Conservation (phyloP, 2,888 invertebrate species). For the Cheilosia grossa region DNA sequence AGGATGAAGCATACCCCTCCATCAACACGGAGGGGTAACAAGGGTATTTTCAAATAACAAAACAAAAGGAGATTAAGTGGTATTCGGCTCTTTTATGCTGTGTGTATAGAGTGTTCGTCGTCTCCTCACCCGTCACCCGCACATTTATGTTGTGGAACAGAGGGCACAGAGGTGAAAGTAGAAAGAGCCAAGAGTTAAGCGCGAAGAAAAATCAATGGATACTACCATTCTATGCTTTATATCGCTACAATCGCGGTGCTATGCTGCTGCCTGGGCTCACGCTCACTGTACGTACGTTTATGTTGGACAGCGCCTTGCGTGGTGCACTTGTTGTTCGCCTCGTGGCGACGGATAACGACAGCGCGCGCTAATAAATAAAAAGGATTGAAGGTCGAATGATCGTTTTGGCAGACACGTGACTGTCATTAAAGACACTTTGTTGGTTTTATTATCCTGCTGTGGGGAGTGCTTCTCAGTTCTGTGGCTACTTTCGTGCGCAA, state of each 20-base stretch:
- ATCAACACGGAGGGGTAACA: constrained; percentile 31
- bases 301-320: constrained; percentile 29
- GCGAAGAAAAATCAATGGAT: constrained; percentile 67
- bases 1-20: constrained; percentile 60
- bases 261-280: constrained; percentile 16
- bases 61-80: constrained; percentile 72
- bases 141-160: constrained; percentile 24
- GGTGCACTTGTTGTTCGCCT: background rate
- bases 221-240: constrained; percentile 21
- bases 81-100: constrained; percentile 54
- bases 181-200: constrained; percentile 59
- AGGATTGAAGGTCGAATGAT: constrained; percentile 57
- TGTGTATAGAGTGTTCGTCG: constrained; percentile 16
- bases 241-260: constrained; percentile 6
- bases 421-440: constrained; percentile 2
- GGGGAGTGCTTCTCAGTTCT: background rate
- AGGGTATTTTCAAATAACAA: constrained; percentile 61
- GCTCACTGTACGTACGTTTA: constrained; percentile 14
- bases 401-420: constrained; percentile 43
- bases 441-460: background rate
- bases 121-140: constrained; percentile 43
- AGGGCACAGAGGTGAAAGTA: constrained; percentile 57
- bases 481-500: too few relatives aligned
- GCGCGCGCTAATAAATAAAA: constrained; percentile 15
- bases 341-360: constrained; percentile 3